Base-by-base conservation (phyloP, 2,797 vertebrate species). In the Dermochelys coriacea region DNA sequence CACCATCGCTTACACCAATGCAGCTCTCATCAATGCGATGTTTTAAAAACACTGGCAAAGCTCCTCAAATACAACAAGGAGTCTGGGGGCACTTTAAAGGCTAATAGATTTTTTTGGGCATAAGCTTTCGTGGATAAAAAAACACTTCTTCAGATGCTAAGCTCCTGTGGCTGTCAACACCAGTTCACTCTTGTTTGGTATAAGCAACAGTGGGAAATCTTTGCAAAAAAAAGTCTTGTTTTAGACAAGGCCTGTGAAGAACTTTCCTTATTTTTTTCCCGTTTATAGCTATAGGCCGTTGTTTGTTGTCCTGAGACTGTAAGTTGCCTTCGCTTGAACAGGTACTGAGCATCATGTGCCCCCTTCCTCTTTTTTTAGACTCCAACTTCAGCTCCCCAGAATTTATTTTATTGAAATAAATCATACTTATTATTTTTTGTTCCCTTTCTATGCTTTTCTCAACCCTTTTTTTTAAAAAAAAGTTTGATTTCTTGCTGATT, bases 11-110 rank as follows among this genome's bases (percentile, higher is more conserved):
- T 18, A 77, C 5, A 1, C 41, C 27, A 86, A 47, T 85, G 9
- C 18, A 50, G 14, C 37, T n/a, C 11, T 50, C 21, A 4, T 84
- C 25, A 8, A 8, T 83, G 55, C 14, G 25, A 11, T 57, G 50
- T 10, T 93, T 19, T 41, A 54, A 71, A 41, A 92, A 14, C 0
- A 0, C 19, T 64, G 1, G 19, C 51, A 49, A 4, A 79, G 52
- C 23, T 92, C 80, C 80, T 41, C 41, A 41, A 41, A 41, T 41
- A 41, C 41, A 41, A 41, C 41, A 41, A 41, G 41, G 41, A 41
- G 41, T 41, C 41, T 41, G 41, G 41, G 41, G 41, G 41, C 41
- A 41, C 41, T 41, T 41, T 41, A 41, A 41, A 41, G 41, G 41
- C 41, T 41, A 41, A 41, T 41, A 41, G 41, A 41, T 41, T 41